phyloP scores from a whole-genome alignment of 2,888 invertebrate genomes.

The Sthenelais limicola region DNA sequence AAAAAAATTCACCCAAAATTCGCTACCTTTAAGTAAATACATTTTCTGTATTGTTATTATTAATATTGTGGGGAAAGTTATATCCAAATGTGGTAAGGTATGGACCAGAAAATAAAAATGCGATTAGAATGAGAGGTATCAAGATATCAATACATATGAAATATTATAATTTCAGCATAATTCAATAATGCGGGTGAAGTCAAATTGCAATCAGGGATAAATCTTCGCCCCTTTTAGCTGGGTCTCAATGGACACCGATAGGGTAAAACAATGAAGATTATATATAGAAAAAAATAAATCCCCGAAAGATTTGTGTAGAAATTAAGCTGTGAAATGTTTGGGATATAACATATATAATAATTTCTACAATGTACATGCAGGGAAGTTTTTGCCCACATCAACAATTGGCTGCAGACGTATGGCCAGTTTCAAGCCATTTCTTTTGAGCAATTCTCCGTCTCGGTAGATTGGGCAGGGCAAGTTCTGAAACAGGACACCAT shows the following conservation, averaged over 20 bases:
- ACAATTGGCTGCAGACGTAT: constrained; percentile 8
- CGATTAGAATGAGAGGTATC: no score
- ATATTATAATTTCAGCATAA: no score
- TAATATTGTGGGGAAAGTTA: neutral
- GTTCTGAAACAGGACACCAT: neutral
- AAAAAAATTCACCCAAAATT: constrained; percentile 9
- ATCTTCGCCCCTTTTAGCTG: neutral
- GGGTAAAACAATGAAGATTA: neutral
- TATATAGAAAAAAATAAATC: no score
- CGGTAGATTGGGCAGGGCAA: neutral
- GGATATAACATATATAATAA: neutral
- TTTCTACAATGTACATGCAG: neutral
- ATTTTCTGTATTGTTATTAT: neutral
- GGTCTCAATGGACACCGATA: neutral
- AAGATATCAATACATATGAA: no score
- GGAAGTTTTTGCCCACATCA: neutral
- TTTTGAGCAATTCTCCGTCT: neutral
- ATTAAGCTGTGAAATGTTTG: neutral
- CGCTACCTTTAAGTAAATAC: constrained; percentile 10
- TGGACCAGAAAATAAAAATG: no score
- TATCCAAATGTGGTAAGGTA: no score
- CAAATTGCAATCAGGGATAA: no score
- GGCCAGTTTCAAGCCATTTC: neutral
- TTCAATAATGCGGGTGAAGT: no score
- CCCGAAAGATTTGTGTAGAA: no score